Evolutionary conservation across 2,797 vertebrate genomes (phyloP).

Genomic region (Numenius phaeopus): DNA sequence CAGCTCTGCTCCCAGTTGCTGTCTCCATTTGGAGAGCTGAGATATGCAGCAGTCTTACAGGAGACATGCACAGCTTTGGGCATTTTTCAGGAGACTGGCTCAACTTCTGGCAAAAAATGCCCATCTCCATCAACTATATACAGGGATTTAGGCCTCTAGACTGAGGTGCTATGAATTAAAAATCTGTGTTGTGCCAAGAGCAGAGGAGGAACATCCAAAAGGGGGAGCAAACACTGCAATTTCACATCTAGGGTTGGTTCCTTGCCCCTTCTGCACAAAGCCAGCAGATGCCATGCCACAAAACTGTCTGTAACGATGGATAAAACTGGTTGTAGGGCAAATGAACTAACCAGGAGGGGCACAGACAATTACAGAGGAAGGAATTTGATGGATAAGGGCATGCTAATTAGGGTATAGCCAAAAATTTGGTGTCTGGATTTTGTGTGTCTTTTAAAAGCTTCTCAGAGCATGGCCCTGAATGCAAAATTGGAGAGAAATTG

Average conservation of each 20-base stretch:
- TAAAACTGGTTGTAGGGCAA: background rate
- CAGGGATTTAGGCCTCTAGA: background rate
- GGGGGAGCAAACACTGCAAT: background rate
- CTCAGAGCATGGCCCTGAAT: background rate
- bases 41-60: background rate
- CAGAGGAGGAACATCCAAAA: background rate
- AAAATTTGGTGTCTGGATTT: background rate
- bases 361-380: background rate
- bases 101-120: background rate
- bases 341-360: background rate
- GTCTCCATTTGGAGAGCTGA: background rate
- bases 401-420: background rate
- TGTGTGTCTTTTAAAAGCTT: background rate
- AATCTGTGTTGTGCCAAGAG: background rate
- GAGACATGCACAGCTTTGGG: background rate
- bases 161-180: background rate
- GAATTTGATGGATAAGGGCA: background rate
- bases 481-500: background rate
- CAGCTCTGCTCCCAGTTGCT: background rate
- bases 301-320: background rate
- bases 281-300: background rate
- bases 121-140: background rate
- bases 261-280: background rate
- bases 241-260: background rate
- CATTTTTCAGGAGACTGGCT: background rate